phyloP scores from a whole-genome alignment of 2,797 vertebrate genomes.

The Columba guinea region DNA sequence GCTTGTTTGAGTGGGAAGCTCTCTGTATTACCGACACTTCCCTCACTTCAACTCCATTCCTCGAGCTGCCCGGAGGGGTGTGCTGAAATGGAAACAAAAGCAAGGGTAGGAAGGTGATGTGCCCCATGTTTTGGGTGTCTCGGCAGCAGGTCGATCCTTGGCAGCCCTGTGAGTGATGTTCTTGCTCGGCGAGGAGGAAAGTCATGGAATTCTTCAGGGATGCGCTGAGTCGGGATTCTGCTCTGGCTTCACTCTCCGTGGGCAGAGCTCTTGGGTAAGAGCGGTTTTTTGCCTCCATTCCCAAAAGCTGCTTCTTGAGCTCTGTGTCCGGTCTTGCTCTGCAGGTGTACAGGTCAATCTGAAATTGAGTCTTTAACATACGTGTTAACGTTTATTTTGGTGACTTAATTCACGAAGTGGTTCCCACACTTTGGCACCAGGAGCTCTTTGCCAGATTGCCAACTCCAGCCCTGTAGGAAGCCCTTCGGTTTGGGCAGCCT shows the following conservation, averaged over 20 bases:
- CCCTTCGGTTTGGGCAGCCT: not conserved
- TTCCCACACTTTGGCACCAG: not conserved
- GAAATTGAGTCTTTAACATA: not conserved
- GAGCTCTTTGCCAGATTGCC: not conserved
- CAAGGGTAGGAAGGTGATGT: not conserved
- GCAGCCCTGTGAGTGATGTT: not conserved
- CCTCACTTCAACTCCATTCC: not conserved
- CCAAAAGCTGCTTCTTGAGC: not conserved
- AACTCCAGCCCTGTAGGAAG: not conserved
- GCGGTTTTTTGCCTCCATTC: not conserved
- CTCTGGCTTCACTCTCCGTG: not conserved
- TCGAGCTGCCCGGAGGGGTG: fast-evolving
- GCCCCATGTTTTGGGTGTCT: fast-evolving
- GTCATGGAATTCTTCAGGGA: not conserved
- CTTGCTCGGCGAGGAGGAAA: not conserved
- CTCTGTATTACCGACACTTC: not conserved
- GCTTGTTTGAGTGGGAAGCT: not conserved
- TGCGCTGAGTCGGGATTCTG: fast-evolving
- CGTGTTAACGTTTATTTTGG: not conserved
- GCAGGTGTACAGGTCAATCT: not conserved
- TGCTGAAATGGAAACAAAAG: fast-evolving
- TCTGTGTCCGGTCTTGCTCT: not conserved
- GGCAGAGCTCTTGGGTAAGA: not conserved
- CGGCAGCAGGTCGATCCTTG: not conserved
- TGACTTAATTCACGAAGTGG: not conserved